Evolutionary conservation across 2,113 vertebrate genomes (phyloP), one percentile per base, ranked within the genome.

Genomic region (Cyrtonyx montezumae): DNA sequence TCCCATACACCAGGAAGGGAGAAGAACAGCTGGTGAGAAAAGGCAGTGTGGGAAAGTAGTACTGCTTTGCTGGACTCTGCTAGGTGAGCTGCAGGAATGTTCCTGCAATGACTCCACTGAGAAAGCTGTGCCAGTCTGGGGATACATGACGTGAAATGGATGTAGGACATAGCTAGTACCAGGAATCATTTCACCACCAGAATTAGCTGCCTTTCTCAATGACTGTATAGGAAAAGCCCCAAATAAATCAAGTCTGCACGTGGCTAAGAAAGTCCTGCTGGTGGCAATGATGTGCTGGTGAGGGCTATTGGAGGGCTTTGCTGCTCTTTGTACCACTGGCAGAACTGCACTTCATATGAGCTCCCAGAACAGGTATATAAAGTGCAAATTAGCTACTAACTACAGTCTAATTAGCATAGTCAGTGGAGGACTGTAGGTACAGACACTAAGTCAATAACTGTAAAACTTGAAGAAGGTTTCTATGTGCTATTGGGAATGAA

Each of bases 11-110:
- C n/a, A n/a, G 65, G 56, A 80, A 73, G 17, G 6, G 28, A 76
- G 48, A 7, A 43, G 17, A 83, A 77, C 4, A 69, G 25, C 20
- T 66, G n/a, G 20, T 62, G 6, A 66, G 48, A 36, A 67, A 75
- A 93, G 18, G 23, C 49, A 66, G 16, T 23, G 14, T n/a, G 12
- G 15, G 14, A 65, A 36, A 71, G 77, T 0, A 36, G 22, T 26
- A 26, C 55, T 53, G 40, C 76, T 88, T 85, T 95, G n/a, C 48
- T 94, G 88, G 53, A 58, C 63, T 82, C 59, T 88, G 75, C 76
- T 88, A 68, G 53, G 34, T 13, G 63, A 85, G 16, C 16, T 79
- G 55, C 76, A 69, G 45, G 45, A 76, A 79, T 12, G 12, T 69
- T 26, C 14, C 36, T 74, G 59, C 26, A 69, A 7, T 1, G 36